A percentile compares a stretch with the other conserved stretches of the same genome.
Evolutionary conservation across 2,888 invertebrate genomes (phyloP).

Genomic region (Eustalomyia histrio): DNA sequence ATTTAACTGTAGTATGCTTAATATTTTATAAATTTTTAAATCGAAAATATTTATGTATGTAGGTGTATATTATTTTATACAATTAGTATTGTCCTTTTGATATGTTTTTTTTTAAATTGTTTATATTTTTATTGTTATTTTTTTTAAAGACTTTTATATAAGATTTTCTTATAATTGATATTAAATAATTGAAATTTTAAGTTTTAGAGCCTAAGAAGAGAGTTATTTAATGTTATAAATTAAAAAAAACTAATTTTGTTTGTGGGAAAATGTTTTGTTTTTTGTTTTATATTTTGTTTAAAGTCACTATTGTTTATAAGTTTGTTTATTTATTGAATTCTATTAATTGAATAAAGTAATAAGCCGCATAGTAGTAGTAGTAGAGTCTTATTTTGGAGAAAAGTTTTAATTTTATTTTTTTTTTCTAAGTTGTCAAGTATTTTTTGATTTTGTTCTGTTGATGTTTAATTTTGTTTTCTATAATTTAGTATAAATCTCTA

Average conservation of each 20-base stretch:
- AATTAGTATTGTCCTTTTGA: constrained; percentile 79
- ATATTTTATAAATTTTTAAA: not conserved
- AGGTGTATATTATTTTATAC: constrained; percentile 71
- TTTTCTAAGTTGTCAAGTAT: constrained; percentile 1
- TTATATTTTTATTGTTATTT: constrained; percentile 17
- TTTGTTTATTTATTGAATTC: constrained; percentile 36
- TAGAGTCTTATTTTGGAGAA: constrained; percentile 39
- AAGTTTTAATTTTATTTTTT: constrained; percentile 17
- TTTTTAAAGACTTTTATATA: constrained; percentile 68
- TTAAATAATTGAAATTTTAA: constrained; percentile 1
- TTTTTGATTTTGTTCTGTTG: constrained; percentile 26
- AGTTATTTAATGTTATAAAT: not conserved
- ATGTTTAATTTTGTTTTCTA: constrained; percentile 27
- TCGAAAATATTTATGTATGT: not conserved
- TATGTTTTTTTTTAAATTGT: constrained; percentile 72
- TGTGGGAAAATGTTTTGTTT: too few species aligned
- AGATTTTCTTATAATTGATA: constrained; percentile 74
- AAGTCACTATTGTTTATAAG: constrained; percentile 18
- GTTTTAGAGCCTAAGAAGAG: not conserved
- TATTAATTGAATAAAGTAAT: constrained; percentile 53
- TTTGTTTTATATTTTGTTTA: not conserved
- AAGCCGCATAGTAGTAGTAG: constrained; percentile 39
- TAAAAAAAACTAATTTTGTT: constrained; percentile 3
- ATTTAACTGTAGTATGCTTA: constrained; percentile 64
- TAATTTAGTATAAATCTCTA: constrained; percentile 54